Conservation (phyloP, 1,140 invertebrate species). For the Lepidurus arcticus region DNA sequence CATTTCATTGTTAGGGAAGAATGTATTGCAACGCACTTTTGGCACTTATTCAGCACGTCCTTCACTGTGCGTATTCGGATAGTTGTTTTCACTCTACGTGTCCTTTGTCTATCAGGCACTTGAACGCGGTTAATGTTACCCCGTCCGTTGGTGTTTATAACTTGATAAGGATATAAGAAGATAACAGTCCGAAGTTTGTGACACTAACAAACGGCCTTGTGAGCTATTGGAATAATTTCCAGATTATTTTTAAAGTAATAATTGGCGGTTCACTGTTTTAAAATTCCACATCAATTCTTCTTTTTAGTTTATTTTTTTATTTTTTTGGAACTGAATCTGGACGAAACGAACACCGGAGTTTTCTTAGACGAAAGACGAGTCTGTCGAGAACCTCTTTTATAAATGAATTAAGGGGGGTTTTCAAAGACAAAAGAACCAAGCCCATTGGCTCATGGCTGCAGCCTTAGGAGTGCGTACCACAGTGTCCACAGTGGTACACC, state of each 20-base stretch:
- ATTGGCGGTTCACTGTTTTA: too few species aligned
- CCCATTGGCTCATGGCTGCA: not conserved
- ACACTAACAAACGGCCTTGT: not conserved
- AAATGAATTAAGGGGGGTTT: not conserved
- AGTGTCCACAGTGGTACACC: too few species aligned
- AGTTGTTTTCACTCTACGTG: too few species aligned
- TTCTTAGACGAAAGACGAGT: not conserved
- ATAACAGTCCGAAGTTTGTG: slow-evolving; percentile 1
- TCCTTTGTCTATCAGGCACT: not conserved
- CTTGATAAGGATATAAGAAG: not conserved
- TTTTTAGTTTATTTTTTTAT: not conserved
- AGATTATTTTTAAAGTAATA: too few species aligned
- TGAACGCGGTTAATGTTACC: not conserved
- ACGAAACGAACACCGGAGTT: not conserved
- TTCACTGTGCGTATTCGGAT: not conserved
- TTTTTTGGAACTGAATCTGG: not conserved
- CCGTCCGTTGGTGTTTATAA: too few species aligned
- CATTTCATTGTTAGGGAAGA: not conserved
- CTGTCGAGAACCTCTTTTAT: not conserved
- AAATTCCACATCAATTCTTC: not conserved
- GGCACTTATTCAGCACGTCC: not conserved
- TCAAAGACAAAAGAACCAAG: slow-evolving; percentile 4
- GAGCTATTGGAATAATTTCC: too few species aligned
- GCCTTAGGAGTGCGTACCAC: too few species aligned
- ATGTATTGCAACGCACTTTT: not conserved